Base-by-base conservation (phyloP, 2,797 vertebrate genomes). In the Geotria australis region DNA sequence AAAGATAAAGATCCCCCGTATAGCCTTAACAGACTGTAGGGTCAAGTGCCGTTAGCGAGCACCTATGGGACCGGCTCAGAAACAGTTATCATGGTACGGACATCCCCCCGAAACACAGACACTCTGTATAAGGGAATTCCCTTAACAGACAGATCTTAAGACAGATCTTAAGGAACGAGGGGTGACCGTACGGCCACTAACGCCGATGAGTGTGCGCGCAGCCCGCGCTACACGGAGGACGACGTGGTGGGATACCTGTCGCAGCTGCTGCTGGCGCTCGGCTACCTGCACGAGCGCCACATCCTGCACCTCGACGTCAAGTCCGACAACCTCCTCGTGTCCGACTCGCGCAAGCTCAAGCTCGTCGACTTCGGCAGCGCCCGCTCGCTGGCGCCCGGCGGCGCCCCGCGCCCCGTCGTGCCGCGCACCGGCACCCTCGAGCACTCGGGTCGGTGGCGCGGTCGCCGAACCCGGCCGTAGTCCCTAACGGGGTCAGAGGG, bases 271-370 rank as follows among this genome's bases (percentile, higher is more conserved):
- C 84, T 91, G 67, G 91, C 85, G 55, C 71, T 98, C 5, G 88
- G 94, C 61, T 98, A 98, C 64, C 79, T 98, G 53, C 91, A 98
- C 0, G 65, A 74, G 48, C 76, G 69, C 49, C 80, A 75, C 13
- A 84, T 98, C 10, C 75, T 98, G 55, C 89, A 96, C 65, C 73
- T 98, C 7, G 91, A 98, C 70, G 79, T 98, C 66, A 95, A 96
- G 65, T 82, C 89, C 0, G 91, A 95, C 65, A 98, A 98, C 60
- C 57, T 96, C 57, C 71, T 98, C 0, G 64, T 96, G 69, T 83
- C 82, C 1, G 70, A 77, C 64, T 77, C 79, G 73, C 94, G 94
- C 1, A 64, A 75, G 46, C 73, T 98, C 63, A 98, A 98, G 73
- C 89, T 98, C 56, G 84, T 98, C 1, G 91, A 98, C 70, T 96